These are phyloP conservation scores for Shargacucullia verbasci DNA, from an alignment of 2,888 invertebrate genomes.

Conservation along the genomic window DNA sequence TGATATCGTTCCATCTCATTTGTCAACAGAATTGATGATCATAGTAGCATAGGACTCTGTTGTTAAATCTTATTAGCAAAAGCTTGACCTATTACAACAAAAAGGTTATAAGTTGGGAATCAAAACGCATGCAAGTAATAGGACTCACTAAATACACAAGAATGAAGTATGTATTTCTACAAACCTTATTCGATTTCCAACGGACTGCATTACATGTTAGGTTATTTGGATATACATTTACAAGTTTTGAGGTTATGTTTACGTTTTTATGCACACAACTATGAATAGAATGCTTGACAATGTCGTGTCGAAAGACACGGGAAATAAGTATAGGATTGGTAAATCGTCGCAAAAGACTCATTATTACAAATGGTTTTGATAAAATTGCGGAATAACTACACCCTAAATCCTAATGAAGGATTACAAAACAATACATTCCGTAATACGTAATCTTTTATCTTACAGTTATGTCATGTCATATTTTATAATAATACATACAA, in stretches of 20 bases:
- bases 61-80: conserved; percentile 20
- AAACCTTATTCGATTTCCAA: conserved; percentile 79
- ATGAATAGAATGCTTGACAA: conserved; percentile 49
- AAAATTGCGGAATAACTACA: neutral
- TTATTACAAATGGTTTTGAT: conserved; percentile 36
- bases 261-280: conserved; percentile 57
- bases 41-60: too few relatives aligned
- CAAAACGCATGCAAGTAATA: neutral
- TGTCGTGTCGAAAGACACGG: conserved; percentile 46
- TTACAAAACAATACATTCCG: too few relatives aligned
- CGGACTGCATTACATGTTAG: conserved; percentile 60
- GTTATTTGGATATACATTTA: conserved; percentile 43
- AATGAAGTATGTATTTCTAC: neutral
- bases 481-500: too few relatives aligned
- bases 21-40: too few relatives aligned
- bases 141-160: neutral
- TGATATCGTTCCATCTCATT: too few relatives aligned
- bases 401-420: neutral
- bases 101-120: conserved; percentile 4
- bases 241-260: conserved; percentile 67
- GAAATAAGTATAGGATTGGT: conserved; percentile 35
- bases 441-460: too few relatives aligned
- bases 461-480: too few relatives aligned
- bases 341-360: conserved; percentile 62
- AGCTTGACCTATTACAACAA: conserved; percentile 9